Conservation (phyloP, 2,888 invertebrate species). For the Alentia gelatinosa region DNA sequence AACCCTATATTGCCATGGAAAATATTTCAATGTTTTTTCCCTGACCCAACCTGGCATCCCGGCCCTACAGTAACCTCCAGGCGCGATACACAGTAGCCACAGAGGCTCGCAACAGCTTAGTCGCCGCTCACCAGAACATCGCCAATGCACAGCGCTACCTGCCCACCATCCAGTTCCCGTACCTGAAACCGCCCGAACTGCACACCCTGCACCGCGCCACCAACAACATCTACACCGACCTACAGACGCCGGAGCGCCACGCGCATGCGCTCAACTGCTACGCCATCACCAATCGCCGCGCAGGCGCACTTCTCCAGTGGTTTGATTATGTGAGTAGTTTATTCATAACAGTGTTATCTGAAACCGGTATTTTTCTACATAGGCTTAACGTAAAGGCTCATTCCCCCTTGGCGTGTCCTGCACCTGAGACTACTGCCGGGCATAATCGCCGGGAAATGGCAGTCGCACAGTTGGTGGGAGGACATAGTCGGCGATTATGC, state of each 20-base stretch:
- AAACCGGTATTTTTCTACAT: too few species aligned
- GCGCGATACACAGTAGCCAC: slow-evolving; percentile 81
- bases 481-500: too few species aligned
- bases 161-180: slow-evolving; percentile 82
- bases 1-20: too few species aligned
- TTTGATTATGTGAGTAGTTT: slow-evolving; percentile 81
- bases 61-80: slow-evolving; percentile 66
- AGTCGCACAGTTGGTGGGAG: too few species aligned
- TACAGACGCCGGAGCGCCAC: slow-evolving; percentile 80
- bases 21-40: too few species aligned
- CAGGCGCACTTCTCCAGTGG: slow-evolving; percentile 82
- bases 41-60: too few species aligned
- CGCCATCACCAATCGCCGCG: slow-evolving; percentile 80
- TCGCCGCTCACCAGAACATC: slow-evolving; percentile 83
- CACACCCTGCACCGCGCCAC: slow-evolving; percentile 81
- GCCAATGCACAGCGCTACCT: slow-evolving; percentile 82
- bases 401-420: too few species aligned
- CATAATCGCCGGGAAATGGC: too few species aligned
- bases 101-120: slow-evolving; percentile 82
- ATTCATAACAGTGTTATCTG: too few species aligned
- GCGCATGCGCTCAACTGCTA: slow-evolving; percentile 81
- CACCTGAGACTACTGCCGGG: too few species aligned
- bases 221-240: slow-evolving; percentile 82
- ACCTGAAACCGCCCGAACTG: slow-evolving; percentile 82
- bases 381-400: too few species aligned